These are phyloP conservation scores for Pseudomyrmex flavicornis DNA, from an alignment of 1,140 invertebrate genomes.

Conservation along the genomic window DNA sequence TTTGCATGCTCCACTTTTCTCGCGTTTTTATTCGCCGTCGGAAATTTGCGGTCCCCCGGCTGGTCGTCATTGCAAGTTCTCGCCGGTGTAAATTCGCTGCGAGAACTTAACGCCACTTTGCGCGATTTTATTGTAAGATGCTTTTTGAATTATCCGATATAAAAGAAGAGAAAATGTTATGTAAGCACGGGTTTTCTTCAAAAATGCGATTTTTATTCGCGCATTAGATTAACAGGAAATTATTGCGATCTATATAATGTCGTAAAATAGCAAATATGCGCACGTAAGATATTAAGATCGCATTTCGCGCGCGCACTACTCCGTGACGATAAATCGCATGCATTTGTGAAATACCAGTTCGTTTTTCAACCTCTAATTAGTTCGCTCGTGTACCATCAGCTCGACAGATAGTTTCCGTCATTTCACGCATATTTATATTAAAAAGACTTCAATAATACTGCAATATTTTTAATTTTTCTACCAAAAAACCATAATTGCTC, in stretches of 20 bases:
- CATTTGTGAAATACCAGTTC: too few relatives aligned
- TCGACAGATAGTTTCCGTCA: too few relatives aligned
- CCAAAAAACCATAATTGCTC: slow-evolving; percentile 15
- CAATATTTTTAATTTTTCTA: slow-evolving; percentile 31
- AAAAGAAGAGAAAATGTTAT: slow-evolving; percentile 1
- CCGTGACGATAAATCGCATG: too few relatives aligned
- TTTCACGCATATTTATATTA: background rate
- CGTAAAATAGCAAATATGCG: too few relatives aligned
- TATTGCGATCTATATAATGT: too few relatives aligned
- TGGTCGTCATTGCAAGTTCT: slow-evolving; percentile 22
- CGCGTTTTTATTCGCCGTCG: slow-evolving; percentile 69
- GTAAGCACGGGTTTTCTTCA: background rate
- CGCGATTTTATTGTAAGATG: slow-evolving; percentile 26
- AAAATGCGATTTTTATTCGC: background rate
- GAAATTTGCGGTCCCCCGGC: slow-evolving; percentile 67
- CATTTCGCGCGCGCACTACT: too few relatives aligned
- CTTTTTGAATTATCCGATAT: background rate
- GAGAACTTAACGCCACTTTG: slow-evolving; percentile 40
- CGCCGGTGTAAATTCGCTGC: slow-evolving; percentile 46
- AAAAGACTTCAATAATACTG: background rate
- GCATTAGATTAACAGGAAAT: background rate
- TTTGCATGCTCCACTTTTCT: slow-evolving; percentile 74
- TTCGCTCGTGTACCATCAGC: background rate
- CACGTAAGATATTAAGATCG: too few relatives aligned
- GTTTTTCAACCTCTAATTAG: too few relatives aligned